Evolutionary conservation across 1,140 invertebrate genomes (phyloP).

Genomic region (Sitobion miscanthi): DNA sequence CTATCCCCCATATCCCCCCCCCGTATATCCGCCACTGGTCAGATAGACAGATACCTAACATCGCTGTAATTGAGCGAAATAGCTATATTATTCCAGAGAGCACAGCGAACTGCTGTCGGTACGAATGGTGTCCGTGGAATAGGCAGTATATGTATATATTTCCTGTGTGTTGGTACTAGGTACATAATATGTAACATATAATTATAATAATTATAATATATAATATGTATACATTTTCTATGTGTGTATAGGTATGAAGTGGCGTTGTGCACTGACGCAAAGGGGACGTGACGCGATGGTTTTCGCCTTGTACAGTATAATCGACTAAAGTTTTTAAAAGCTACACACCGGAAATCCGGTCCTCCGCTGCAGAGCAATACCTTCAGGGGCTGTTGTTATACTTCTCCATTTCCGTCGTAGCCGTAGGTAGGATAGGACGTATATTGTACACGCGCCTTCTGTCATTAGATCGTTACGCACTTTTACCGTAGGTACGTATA

Average conservation of each 20-base stretch:
- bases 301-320: neutral
- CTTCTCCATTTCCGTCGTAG: neutral
- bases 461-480: slow-evolving; percentile 45
- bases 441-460: neutral
- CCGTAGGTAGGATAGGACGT: neutral
- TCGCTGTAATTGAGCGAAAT: neutral
- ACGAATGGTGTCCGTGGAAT: neutral
- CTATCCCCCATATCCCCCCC: no score
- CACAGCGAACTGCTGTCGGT: neutral
- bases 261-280: neutral
- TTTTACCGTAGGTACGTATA: neutral
- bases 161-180: neutral
- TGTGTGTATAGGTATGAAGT: neutral
- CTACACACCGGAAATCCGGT: neutral
- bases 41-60: neutral
- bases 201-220: no score
- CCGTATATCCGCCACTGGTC: no score
- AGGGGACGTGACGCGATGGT: neutral
- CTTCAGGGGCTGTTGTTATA: neutral
- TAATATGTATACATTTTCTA: neutral
- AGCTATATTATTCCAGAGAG: neutral
- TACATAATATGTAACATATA: no score
- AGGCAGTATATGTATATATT: neutral
- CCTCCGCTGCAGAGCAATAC: neutral
- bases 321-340: slow-evolving; percentile 11